Conservation (phyloP, 2,797 vertebrate genomes). For the Spondyliosoma cantharus region DNA sequence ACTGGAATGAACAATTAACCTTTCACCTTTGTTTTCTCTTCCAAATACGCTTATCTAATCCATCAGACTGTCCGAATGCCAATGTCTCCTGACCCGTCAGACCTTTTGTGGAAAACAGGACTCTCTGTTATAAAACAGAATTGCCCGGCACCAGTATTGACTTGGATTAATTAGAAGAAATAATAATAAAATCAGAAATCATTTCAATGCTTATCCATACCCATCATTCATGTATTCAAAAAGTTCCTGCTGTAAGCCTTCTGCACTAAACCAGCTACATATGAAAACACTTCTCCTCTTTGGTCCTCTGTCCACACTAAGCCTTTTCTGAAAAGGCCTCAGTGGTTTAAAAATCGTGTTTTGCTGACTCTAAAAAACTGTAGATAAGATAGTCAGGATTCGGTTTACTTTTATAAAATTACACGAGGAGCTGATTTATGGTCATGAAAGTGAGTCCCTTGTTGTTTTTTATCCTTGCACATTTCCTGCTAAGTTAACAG, state of each 20-base stretch:
- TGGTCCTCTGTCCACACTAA: neutral
- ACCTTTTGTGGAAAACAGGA: no score
- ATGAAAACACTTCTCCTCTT: neutral
- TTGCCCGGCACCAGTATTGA: neutral
- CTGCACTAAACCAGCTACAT: neutral
- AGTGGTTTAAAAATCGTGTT: no score
- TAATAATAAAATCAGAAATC: neutral
- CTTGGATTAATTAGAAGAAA: neutral
- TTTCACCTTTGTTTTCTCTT: neutral
- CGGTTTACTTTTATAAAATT: no score
- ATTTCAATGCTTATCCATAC: neutral
- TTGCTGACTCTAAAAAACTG: neutral
- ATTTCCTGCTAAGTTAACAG: constrained; percentile 3
- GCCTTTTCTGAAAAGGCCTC: no score
- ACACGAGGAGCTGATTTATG: neutral
- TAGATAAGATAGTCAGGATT: neutral
- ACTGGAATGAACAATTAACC: neutral
- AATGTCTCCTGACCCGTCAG: neutral
- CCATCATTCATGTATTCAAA: neutral
- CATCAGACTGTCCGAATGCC: neutral
- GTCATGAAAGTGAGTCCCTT: neutral
- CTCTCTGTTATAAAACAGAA: neutral
- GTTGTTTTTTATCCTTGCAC: neutral
- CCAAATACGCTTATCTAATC: constrained; percentile 10
- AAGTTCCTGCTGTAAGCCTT: neutral